Percentiles rank a stretch among this genome's conserved stretches.
Evolutionary conservation across 2,888 invertebrate genomes (phyloP).

Genomic region (Junonia oenone): DNA sequence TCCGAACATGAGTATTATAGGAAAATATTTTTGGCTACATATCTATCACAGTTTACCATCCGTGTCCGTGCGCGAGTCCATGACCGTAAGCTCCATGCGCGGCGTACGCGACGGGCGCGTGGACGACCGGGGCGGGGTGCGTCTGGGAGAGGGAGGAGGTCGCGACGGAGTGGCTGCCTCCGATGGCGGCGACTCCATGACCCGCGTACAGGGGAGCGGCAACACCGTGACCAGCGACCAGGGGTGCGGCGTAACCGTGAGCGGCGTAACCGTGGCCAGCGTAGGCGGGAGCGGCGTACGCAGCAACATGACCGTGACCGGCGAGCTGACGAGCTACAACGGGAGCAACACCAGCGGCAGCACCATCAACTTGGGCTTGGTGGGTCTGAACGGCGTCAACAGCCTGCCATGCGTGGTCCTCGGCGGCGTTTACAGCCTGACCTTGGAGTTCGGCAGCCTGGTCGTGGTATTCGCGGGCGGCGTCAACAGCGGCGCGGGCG

Average conservation of each 20-base stretch:
- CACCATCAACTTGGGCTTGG: slow-evolving; percentile 66
- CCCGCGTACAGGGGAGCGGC: slow-evolving; percentile 42
- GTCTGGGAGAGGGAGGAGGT: slow-evolving; percentile 61
- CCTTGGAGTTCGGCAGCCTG: slow-evolving; percentile 68
- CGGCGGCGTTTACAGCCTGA: slow-evolving; percentile 69
- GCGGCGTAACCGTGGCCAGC: slow-evolving; percentile 39
- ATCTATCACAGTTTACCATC: slow-evolving; percentile 73
- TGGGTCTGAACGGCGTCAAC: slow-evolving; percentile 68
- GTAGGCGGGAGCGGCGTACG: slow-evolving; percentile 28
- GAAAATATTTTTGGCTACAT: slow-evolving; percentile 56
- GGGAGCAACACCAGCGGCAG: slow-evolving; percentile 69
- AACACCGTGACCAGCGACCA: slow-evolving; percentile 37
- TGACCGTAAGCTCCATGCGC: slow-evolving; percentile 36
- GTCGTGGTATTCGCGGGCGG: slow-evolving; percentile 67
- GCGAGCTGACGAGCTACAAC: slow-evolving; percentile 66
- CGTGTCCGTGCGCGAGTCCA: slow-evolving; percentile 52
- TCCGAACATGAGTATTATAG: slow-evolving; percentile 70
- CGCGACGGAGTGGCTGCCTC: slow-evolving; percentile 51
- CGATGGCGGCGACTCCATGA: slow-evolving; percentile 43
- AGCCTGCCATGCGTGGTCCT: slow-evolving; percentile 70
- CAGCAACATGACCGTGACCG: slow-evolving; percentile 47
- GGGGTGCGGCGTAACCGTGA: slow-evolving; percentile 45
- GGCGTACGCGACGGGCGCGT: slow-evolving; percentile 45
- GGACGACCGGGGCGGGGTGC: slow-evolving; percentile 56
- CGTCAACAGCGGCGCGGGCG: slow-evolving; percentile 65